Conservation (phyloP, 2,888 invertebrate species). For the Ernsta delagoae region DNA sequence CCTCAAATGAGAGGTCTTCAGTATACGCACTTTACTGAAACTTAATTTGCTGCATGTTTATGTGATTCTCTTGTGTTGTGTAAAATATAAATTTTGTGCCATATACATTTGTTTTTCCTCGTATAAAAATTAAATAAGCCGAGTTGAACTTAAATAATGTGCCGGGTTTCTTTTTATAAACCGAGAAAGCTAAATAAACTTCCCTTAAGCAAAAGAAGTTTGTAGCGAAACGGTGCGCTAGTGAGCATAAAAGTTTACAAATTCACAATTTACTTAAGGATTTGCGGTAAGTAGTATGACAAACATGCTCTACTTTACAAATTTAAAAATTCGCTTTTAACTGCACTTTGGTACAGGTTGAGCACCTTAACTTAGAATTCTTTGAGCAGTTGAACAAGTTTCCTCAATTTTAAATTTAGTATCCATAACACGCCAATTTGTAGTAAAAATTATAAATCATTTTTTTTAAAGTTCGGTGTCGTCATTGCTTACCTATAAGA, state of each 20-base stretch:
- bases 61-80: no score
- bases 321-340: constrained; percentile 17
- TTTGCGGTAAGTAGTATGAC: constrained; percentile 22
- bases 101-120: no score
- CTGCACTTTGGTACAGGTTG: constrained; percentile 7
- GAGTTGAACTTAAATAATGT: background rate
- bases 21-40: no score
- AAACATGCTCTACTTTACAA: constrained; percentile 27
- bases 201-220: constrained; percentile 24
- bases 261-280: constrained; percentile 30
- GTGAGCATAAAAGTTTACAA: constrained; percentile 32
- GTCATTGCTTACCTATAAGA: no score
- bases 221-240: constrained; percentile 24
- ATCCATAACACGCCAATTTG: background rate
- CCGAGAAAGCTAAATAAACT: constrained; percentile 13
- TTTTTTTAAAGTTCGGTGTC: no score
- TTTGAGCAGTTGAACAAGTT: background rate
- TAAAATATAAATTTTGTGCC: no score
- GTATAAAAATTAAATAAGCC: background rate
- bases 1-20: no score
- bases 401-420: no score
- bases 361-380: constrained; percentile 8
- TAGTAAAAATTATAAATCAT: background rate
- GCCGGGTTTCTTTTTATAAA: constrained; percentile 9
- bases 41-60: no score